Percentiles rank a stretch among this genome's conserved stretches.
These are phyloP conservation scores for Marasmarcha lunaedactyla DNA, from an alignment of 2,888 invertebrate genomes.

Conservation along the genomic window DNA sequence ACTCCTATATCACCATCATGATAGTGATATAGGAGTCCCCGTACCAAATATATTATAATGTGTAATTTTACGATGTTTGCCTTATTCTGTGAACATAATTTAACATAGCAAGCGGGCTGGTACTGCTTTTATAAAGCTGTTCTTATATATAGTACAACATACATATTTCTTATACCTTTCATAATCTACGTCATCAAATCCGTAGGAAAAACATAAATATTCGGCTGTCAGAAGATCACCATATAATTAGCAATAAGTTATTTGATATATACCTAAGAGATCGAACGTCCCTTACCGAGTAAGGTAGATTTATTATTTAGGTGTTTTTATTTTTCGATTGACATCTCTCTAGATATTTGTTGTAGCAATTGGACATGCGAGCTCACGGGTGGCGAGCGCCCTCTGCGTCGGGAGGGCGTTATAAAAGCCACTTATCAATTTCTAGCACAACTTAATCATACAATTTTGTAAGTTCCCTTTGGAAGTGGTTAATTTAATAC, in stretches of 20 bases:
- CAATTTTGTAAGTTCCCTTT: constrained; percentile 62
- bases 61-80: not conserved
- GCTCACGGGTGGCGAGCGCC: constrained; percentile 17
- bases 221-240: constrained; percentile 53
- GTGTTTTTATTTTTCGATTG: constrained; percentile 58
- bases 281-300: constrained; percentile 71
- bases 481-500: constrained; percentile 68
- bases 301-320: constrained; percentile 60
- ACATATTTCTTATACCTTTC: constrained; percentile 12
- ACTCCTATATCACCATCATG: too few relatives aligned
- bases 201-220: constrained; percentile 27
- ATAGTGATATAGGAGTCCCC: too few relatives aligned
- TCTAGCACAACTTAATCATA: constrained; percentile 55
- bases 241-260: constrained; percentile 63
- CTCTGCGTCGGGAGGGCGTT: constrained; percentile 25
- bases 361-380: constrained; percentile 21
- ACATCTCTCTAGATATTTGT: constrained; percentile 47
- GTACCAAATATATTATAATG: too few relatives aligned
- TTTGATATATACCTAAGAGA: constrained; percentile 66
- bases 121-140: constrained; percentile 56
- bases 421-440: constrained; percentile 43
- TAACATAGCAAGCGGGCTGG: constrained; percentile 52
- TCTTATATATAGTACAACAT: constrained; percentile 35
- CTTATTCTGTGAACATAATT: constrained; percentile 7
- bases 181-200: constrained; percentile 1